Base-by-base conservation (phyloP, 2,113 vertebrate genomes). In the Recurvirostra avosetta region DNA sequence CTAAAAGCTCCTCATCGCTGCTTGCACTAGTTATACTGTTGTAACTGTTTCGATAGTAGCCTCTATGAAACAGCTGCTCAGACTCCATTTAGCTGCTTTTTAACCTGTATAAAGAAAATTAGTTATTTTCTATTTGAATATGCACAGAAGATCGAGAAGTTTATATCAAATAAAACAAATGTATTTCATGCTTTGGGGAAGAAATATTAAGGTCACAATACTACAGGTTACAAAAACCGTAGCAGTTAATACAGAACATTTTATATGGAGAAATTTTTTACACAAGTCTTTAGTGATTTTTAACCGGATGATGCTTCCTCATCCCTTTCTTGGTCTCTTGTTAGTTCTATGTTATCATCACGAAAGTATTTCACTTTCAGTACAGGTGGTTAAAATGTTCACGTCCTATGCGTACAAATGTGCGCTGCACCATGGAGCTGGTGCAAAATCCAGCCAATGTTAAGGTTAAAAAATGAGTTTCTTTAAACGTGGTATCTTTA, bases 11-110 rank as follows among this genome's bases (percentile, higher is more conserved):
- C 97, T 99, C 99, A 98, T 99, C 99, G 4, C 99, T 99, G 98
- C 99, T 99, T 86, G 99, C 99, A 85, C 99, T 99, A 74, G 99
- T 99, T 96, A 99, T 99, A 97, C 99, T 99, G 98, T 99, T 99
- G 98, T 99, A 99, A 97, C 99, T 99, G 98, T 99, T 99, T 97
- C 99, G 98, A 98, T 98, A 99, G 98, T 99, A 99, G 96, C 99
- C 99, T 98, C 99, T 99, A 98, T 98, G 99, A 98, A 99, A 99
- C 97, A 99, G 98, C 98, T 99, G 99, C 98, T 99, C 99, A 98
- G 99, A 99, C 99, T 99, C 99, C 99, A 99, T 99, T 99, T 99
- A 99, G 99, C 98, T 98, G 98, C 91, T 96, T 98, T 97, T 95
- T 91, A 97, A 98, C 98, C 99, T 99, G 96, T 23, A 40, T 4